Conservation (phyloP, 2,113 vertebrate genomes). For the Bambusicola thoracicus region DNA sequence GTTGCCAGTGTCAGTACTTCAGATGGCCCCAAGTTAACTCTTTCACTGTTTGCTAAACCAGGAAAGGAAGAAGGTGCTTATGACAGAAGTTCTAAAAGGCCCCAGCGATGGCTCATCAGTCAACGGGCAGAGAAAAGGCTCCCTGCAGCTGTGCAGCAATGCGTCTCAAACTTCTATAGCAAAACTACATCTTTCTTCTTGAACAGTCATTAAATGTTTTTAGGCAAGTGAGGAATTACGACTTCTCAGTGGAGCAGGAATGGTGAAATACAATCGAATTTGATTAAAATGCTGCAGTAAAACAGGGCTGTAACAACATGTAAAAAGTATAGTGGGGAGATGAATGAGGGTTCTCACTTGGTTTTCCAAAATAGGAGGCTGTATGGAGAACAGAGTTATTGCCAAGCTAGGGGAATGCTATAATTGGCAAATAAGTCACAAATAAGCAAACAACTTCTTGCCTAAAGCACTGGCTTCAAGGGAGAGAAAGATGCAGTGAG, state of each 20-base stretch:
- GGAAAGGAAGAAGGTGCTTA: background rate
- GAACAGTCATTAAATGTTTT: background rate
- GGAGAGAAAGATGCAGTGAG: background rate
- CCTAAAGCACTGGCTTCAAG: background rate
- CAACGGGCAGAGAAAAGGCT: background rate
- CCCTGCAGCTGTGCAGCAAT: background rate
- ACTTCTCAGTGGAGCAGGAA: background rate
- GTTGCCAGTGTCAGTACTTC: background rate
- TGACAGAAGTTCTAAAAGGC: background rate
- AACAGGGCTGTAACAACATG: background rate
- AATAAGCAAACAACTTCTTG: constrained; percentile 41
- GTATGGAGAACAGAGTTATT: background rate
- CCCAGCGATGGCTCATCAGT: background rate
- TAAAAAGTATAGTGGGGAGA: background rate
- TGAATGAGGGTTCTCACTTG: background rate
- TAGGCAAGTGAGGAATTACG: background rate
- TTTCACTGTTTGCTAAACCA: background rate
- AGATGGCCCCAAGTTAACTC: background rate
- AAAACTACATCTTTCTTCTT: background rate
- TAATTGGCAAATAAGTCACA: constrained; percentile 55
- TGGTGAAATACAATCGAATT: background rate
- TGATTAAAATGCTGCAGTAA: constrained; percentile 25
- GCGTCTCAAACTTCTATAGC: background rate
- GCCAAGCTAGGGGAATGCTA: constrained; percentile 47
- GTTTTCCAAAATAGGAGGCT: constrained; percentile 43